These are phyloP conservation scores for Riparia riparia DNA, from an alignment of 2,113 vertebrate species.

Conservation along the genomic window DNA sequence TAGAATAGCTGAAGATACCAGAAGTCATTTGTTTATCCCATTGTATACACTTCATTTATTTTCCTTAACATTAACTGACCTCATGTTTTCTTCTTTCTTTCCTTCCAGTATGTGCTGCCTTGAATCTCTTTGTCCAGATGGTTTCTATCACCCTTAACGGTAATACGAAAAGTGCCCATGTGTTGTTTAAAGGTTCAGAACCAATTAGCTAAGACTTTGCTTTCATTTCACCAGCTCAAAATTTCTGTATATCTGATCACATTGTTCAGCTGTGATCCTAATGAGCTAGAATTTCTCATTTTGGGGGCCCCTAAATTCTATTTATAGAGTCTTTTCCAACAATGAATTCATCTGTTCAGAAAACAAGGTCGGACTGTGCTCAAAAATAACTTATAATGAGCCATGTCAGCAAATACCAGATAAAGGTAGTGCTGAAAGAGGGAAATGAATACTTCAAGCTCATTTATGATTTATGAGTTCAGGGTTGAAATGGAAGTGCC, in stretches of 20 bases:
- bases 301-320: slow-evolving; percentile 74
- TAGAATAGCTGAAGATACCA: background rate
- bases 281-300: slow-evolving; percentile 20
- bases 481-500: slow-evolving; percentile 39
- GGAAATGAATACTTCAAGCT: slow-evolving; percentile 56
- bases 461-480: slow-evolving; percentile 71
- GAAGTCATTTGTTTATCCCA: background rate
- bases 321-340: slow-evolving; percentile 71
- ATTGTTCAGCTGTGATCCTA: slow-evolving; percentile 13
- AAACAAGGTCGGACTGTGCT: slow-evolving; percentile 49
- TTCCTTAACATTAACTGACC: background rate
- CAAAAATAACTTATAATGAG: slow-evolving; percentile 58
- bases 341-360: slow-evolving; percentile 50
- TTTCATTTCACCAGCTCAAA: slow-evolving; percentile 17
- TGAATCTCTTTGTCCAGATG: background rate
- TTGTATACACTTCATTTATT: background rate
- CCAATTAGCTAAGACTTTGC: background rate
- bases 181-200: background rate
- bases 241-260: background rate
- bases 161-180: background rate
- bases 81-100: background rate
- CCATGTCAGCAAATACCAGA: slow-evolving; percentile 50
- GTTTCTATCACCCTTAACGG: background rate
- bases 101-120: background rate
- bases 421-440: slow-evolving; percentile 52